A percentile compares a stretch with the other conserved stretches of the same genome.
These are phyloP conservation scores for Xiphophorus maculatus DNA, from an alignment of 2,113 vertebrate species.

Conservation along the genomic window DNA sequence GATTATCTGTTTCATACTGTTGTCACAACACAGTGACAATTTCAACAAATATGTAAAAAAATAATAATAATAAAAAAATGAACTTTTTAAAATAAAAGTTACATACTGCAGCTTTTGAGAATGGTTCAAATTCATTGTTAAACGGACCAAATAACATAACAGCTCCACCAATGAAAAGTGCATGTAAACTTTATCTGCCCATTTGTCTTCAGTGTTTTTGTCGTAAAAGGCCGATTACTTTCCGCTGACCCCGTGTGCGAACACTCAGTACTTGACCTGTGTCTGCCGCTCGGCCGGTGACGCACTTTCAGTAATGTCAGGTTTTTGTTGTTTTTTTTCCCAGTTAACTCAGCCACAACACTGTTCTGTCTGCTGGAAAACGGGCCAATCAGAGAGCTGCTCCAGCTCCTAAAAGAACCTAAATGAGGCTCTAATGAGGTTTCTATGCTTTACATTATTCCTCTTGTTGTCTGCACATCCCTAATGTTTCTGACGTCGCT, in stretches of 20 bases:
- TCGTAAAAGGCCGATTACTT: conserved; percentile 20
- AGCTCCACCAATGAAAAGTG: not conserved
- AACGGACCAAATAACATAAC: not conserved
- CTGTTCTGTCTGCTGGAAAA: conserved; percentile 2
- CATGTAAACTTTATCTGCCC: not conserved
- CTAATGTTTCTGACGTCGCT: not conserved
- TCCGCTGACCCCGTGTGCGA: not conserved
- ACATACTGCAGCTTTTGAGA: not conserved
- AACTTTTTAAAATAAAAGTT: too few relatives aligned
- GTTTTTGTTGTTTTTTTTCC: not conserved
- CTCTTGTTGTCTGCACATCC: not conserved
- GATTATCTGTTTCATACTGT: too few relatives aligned
- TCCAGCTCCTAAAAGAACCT: conserved; percentile 1
- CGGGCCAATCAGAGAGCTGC: not conserved
- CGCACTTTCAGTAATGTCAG: conserved; percentile 33
- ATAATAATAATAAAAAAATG: too few relatives aligned
- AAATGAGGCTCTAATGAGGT: too few relatives aligned
- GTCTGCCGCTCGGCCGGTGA: conserved; percentile 27
- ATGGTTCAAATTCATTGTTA: not conserved
- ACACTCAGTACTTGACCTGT: not conserved
- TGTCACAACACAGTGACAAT: too few relatives aligned
- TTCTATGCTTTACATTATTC: not conserved
- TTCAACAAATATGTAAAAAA: too few relatives aligned
- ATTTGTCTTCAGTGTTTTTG: conserved; percentile 29
- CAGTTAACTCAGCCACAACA: conserved; percentile 13